Evolutionary conservation across 2,888 invertebrate genomes (phyloP).

Genomic region (Steromphala cineraria): DNA sequence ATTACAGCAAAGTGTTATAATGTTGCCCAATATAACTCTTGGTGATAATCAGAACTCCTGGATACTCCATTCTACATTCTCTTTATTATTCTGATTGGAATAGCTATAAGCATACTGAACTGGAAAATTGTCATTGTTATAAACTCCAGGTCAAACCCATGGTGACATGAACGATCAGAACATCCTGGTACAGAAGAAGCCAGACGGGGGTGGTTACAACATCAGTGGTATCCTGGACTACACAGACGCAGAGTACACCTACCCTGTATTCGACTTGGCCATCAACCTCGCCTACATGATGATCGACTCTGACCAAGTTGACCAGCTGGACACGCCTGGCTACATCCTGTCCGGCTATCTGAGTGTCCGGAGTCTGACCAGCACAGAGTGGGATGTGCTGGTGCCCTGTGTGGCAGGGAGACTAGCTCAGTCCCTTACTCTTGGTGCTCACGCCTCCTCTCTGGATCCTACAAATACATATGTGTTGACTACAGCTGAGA

Average conservation of each 20-base stretch:
- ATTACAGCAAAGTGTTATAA: too few species aligned
- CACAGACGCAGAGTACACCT: conserved; percentile 85
- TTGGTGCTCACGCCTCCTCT: conserved; percentile 85
- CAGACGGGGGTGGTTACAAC: conserved; percentile 76
- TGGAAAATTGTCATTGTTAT: too few species aligned
- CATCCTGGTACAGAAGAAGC: conserved; percentile 79
- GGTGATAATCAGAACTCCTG: too few species aligned
- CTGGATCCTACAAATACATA: conserved; percentile 88
- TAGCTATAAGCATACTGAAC: too few species aligned
- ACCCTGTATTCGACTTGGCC: conserved; percentile 87
- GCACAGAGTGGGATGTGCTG: conserved; percentile 81
- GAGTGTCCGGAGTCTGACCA: conserved; percentile 80
- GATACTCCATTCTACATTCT: too few species aligned
- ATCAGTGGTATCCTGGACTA: conserved; percentile 88
- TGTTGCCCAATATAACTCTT: too few species aligned
- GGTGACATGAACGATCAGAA: conserved; percentile 95
- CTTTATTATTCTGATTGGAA: too few species aligned
- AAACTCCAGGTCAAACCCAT: conserved; percentile 82
- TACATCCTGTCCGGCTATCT: conserved; percentile 87
- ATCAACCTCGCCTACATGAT: conserved; percentile 88
- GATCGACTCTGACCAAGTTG: conserved; percentile 81
- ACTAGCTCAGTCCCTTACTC: conserved; percentile 87
- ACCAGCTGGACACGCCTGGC: conserved; percentile 66
- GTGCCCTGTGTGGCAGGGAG: conserved; percentile 86
- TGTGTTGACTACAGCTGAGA: conserved; percentile 80